phyloP scores from a whole-genome alignment of 2,113 vertebrate species.

The Clinocottus analis region DNA sequence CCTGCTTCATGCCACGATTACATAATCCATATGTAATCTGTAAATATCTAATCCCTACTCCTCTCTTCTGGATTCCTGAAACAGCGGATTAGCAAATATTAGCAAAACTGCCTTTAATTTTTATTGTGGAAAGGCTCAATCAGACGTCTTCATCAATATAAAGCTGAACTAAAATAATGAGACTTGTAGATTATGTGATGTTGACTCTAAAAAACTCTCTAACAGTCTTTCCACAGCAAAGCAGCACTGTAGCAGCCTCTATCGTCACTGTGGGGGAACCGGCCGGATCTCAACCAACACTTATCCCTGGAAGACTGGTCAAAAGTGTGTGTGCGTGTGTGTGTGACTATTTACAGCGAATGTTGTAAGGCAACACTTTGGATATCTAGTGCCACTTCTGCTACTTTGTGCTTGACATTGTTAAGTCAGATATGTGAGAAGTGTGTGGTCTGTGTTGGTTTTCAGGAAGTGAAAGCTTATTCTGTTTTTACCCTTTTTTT shows the following conservation, averaged over 20 bases:
- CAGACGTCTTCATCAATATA: not conserved
- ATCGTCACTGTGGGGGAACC: not conserved
- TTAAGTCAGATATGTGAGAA: not conserved
- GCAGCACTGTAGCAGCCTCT: not conserved
- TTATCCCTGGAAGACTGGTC: not conserved
- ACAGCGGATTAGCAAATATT: not conserved
- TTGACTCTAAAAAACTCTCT: not conserved
- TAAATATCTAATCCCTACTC: not conserved
- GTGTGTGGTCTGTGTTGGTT: conserved; percentile 22
- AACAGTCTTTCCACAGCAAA: conserved; percentile 14
- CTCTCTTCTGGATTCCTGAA: not conserved
- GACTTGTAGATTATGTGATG: not conserved
- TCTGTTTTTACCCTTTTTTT: not conserved
- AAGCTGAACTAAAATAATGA: not conserved
- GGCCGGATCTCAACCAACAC: not conserved
- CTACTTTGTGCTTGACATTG: not conserved
- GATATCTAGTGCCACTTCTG: not conserved
- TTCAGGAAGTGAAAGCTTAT: not conserved
- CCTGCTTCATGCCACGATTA: not conserved
- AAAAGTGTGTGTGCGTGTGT: not conserved
- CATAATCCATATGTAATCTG: no score
- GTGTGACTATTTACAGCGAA: not conserved
- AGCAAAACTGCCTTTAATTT: not conserved
- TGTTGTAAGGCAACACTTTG: not conserved
- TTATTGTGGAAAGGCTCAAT: not conserved